Percentiles rank a stretch among this genome's conserved stretches.
Conservation (phyloP, 2,888 invertebrate genomes). For the Thecocarcelia acutangulata region DNA sequence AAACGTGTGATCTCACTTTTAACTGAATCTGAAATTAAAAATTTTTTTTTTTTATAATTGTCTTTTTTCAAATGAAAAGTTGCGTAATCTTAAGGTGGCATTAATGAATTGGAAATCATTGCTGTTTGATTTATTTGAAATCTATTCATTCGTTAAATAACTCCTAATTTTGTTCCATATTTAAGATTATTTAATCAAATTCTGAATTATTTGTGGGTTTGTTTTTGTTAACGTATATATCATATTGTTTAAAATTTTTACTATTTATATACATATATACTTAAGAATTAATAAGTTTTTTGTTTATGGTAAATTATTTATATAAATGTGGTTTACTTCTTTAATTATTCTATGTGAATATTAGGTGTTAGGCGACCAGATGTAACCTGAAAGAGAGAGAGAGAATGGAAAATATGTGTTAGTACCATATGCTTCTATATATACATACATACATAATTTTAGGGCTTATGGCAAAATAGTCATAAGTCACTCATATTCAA, state of each 20-base stretch:
- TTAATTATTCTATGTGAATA: slow-evolving; percentile 72
- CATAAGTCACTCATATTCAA: too few species aligned
- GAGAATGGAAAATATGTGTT: slow-evolving; percentile 2
- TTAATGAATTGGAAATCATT: too few species aligned
- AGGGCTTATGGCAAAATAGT: too few species aligned
- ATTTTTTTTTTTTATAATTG: too few species aligned
- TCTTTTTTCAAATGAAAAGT: too few species aligned
- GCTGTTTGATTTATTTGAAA: neutral
- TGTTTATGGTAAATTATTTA: slow-evolving; percentile 32
- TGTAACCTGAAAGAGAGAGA: slow-evolving; percentile 74
- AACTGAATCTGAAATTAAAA: too few species aligned
- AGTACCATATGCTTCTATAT: neutral
- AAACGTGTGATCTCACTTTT: too few species aligned
- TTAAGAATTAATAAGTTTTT: slow-evolving; percentile 55
- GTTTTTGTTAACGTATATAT: slow-evolving; percentile 7
- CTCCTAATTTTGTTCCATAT: slow-evolving; percentile 8
- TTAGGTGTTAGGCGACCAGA: slow-evolving; percentile 76
- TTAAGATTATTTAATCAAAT: slow-evolving; percentile 2
- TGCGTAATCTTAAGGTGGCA: too few species aligned
- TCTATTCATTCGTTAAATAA: slow-evolving; percentile 18
- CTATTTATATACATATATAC: slow-evolving; percentile 39
- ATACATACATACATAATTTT: too few species aligned
- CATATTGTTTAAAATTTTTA: slow-evolving; percentile 50
- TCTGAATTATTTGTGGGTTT: neutral
- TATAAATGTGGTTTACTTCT: slow-evolving; percentile 38